Conservation (phyloP, 2,888 invertebrate genomes). For the Pseudoips prasinana region DNA sequence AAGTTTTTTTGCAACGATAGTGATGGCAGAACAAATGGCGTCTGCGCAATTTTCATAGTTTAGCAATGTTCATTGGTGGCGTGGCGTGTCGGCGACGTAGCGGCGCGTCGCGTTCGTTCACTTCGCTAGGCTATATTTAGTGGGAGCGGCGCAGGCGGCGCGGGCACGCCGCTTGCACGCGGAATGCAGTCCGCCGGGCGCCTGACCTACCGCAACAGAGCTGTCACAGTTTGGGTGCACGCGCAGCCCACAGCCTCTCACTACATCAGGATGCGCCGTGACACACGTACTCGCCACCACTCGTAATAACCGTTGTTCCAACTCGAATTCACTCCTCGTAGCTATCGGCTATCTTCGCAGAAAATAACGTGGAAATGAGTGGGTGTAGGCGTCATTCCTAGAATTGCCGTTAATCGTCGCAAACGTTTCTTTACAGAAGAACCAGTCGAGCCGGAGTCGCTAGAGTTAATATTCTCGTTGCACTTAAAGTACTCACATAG, state of each 20-base stretch:
- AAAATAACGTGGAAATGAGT: slow-evolving; percentile 12
- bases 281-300: slow-evolving; percentile 22
- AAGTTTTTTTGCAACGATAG: neutral
- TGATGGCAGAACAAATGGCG: slow-evolving; percentile 11
- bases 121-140: slow-evolving; percentile 76
- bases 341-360: neutral
- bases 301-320: slow-evolving; percentile 19
- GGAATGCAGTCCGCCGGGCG: slow-evolving; percentile 62
- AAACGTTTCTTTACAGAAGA: slow-evolving; percentile 10
- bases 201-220: slow-evolving; percentile 69
- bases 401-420: slow-evolving; percentile 16
- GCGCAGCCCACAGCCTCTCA: slow-evolving; percentile 57
- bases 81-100: slow-evolving; percentile 31
- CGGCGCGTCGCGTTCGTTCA: slow-evolving; percentile 66
- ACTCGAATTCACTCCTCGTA: slow-evolving; percentile 15
- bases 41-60: slow-evolving; percentile 27
- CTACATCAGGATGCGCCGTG: slow-evolving; percentile 24
- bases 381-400: slow-evolving; percentile 19
- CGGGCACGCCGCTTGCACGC: slow-evolving; percentile 52
- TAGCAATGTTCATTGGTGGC: slow-evolving; percentile 32
- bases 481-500: too few relatives aligned
- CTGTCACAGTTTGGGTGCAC: slow-evolving; percentile 69
- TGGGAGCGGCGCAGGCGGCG: slow-evolving; percentile 49
- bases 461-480: too few relatives aligned
- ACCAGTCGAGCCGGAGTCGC: neutral